Conservation (phyloP, 1,140 invertebrate genomes). For the Choristoneura fumiferana region DNA sequence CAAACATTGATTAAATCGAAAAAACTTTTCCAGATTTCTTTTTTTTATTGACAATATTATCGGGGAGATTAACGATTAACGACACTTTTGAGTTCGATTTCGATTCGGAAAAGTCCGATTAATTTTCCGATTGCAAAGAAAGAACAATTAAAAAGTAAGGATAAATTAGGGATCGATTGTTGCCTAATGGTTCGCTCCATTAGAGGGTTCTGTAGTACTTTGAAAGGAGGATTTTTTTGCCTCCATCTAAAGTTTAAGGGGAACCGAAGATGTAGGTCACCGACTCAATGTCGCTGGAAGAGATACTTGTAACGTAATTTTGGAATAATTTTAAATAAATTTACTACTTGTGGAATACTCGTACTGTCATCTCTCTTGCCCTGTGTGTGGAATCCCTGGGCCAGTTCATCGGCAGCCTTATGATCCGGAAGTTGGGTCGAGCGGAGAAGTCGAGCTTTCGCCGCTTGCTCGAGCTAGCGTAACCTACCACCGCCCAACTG, state of each 20-base stretch:
- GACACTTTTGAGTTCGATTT: slow-evolving; percentile 47
- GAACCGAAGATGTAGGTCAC: slow-evolving; percentile 33
- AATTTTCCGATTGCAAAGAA: slow-evolving; percentile 58
- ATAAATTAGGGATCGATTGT: slow-evolving; percentile 73
- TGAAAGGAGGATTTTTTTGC: slow-evolving; percentile 60
- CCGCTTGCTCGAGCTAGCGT: too few relatives aligned
- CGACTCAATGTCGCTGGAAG: not conserved
- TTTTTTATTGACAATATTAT: slow-evolving; percentile 18
- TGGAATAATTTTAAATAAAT: too few relatives aligned
- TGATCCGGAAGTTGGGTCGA: too few relatives aligned
- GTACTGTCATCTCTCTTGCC: too few relatives aligned
- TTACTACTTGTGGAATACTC: too few relatives aligned
- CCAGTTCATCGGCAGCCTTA: too few relatives aligned
- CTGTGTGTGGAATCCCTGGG: too few relatives aligned
- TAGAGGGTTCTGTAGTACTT: slow-evolving; percentile 67
- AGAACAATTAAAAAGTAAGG: slow-evolving; percentile 65
- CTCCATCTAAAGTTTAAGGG: slow-evolving; percentile 55
- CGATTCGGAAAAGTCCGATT: slow-evolving; percentile 50
- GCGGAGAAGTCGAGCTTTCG: too few relatives aligned
- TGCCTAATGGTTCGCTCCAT: slow-evolving; percentile 70
- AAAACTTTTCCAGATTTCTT: slow-evolving; percentile 21
- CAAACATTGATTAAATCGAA: too few relatives aligned
- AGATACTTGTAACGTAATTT: not conserved
- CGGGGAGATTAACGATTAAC: slow-evolving; percentile 55
- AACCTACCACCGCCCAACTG: too few relatives aligned